Evolutionary conservation across 2,113 vertebrate species (phyloP).

Genomic region (Scomber scombrus): DNA sequence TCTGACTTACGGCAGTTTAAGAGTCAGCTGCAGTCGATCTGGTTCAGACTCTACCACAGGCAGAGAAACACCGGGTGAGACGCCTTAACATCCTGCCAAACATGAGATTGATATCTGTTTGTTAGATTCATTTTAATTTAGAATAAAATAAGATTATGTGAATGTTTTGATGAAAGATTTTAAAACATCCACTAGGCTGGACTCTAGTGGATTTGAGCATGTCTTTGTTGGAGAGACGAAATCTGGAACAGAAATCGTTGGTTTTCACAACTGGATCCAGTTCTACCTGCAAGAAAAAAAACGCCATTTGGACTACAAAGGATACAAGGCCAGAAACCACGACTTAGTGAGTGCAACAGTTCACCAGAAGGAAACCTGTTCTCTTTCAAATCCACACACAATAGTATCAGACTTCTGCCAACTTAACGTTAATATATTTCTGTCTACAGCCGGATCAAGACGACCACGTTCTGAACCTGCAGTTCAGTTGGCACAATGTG

Average conservation of each 20-base stretch:
- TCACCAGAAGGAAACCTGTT: background rate
- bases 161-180: background rate
- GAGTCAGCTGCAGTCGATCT: slow-evolving; percentile 88
- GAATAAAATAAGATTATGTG: too few species aligned
- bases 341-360: slow-evolving; percentile 63
- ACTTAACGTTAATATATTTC: background rate
- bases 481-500: slow-evolving; percentile 91
- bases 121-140: background rate
- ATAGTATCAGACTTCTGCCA: background rate
- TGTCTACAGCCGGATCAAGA: slow-evolving; percentile 87
- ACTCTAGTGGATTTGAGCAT: slow-evolving; percentile 91
- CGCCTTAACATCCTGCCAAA: background rate
- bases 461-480: slow-evolving; percentile 90
- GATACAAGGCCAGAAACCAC: slow-evolving; percentile 80
- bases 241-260: slow-evolving; percentile 84
- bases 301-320: slow-evolving; percentile 88
- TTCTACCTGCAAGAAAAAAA: slow-evolving; percentile 91
- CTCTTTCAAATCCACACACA: background rate
- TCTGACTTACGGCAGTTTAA: slow-evolving; percentile 83
- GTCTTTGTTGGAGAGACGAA: slow-evolving; percentile 91
- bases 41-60: slow-evolving; percentile 90
- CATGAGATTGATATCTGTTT: background rate
- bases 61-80: slow-evolving; percentile 84
- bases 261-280: slow-evolving; percentile 93
- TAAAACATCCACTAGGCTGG: slow-evolving; percentile 74